phyloP scores from a whole-genome alignment of 2,888 invertebrate species.

The Bursaphelenchus okinawaensis region DNA sequence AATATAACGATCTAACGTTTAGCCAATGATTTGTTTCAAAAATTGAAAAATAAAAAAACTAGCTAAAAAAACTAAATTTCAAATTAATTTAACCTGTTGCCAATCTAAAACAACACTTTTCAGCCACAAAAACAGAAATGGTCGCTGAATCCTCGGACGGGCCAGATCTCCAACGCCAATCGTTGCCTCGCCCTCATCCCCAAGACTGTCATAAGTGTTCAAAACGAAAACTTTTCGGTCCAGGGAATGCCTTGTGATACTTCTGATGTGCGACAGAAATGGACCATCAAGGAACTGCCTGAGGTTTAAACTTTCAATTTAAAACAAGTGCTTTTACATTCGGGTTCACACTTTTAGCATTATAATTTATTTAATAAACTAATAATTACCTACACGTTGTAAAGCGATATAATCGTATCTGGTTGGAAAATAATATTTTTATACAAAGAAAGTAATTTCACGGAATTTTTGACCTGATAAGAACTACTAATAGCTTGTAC shows the following conservation, averaged over 20 bases:
- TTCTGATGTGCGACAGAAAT: slow-evolving; percentile 38
- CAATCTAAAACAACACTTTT: slow-evolving; percentile 2
- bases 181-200: slow-evolving; percentile 30
- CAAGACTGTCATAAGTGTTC: slow-evolving; percentile 29
- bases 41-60: too few species aligned
- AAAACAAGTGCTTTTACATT: slow-evolving; percentile 1
- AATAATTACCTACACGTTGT: too few species aligned
- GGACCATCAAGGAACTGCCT: slow-evolving; percentile 24
- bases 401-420: too few species aligned
- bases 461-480: too few species aligned
- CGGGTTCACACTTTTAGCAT: not conserved
- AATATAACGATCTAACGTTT: too few species aligned
- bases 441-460: too few species aligned
- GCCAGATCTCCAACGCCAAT: slow-evolving; percentile 15
- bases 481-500: too few species aligned
- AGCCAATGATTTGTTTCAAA: too few species aligned
- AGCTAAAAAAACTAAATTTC: too few species aligned
- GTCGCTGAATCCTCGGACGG: slow-evolving; percentile 4
- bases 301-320: slow-evolving; percentile 11
- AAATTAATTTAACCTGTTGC: too few species aligned
- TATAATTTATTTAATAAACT: not conserved
- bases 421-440: too few species aligned
- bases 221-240: slow-evolving; percentile 22
- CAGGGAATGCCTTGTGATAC: slow-evolving; percentile 35
- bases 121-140: slow-evolving; percentile 6